Conservation (phyloP, 1,140 invertebrate species). For the Trypoxylus dichotomus region DNA sequence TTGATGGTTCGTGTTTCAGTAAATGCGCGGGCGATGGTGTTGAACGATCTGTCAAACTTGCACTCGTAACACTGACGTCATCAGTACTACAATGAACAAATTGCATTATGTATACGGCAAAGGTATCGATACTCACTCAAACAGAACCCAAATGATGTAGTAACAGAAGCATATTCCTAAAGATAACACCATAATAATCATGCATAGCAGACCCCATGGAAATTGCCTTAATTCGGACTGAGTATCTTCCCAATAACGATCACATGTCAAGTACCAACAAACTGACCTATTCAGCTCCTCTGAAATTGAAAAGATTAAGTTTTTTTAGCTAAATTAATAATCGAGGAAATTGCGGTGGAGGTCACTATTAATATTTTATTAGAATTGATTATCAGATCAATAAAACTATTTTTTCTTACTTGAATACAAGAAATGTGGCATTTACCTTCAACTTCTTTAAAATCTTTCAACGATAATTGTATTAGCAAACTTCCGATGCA, state of each 20-base stretch:
- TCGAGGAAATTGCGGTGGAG: background rate
- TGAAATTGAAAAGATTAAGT: conserved; percentile 50
- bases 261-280: conserved; percentile 90
- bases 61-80: conserved; percentile 64
- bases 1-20: conserved; percentile 51
- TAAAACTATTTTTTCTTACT: background rate
- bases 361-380: conserved; percentile 4
- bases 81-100: conserved; percentile 57
- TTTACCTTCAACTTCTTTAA: conserved; percentile 82
- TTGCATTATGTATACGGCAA: conserved; percentile 21
- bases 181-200: conserved; percentile 75
- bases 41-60: conserved; percentile 63
- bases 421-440: background rate
- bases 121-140: conserved; percentile 70
- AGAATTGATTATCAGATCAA: conserved; percentile 1
- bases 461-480: conserved; percentile 78
- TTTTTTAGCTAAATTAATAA: background rate
- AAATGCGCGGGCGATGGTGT: conserved; percentile 62
- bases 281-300: conserved; percentile 84
- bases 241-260: conserved; percentile 87
- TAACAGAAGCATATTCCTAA: conserved; percentile 84
- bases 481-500: conserved; percentile 78
- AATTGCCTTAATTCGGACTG: conserved; percentile 73
- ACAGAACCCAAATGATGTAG: conserved; percentile 87
- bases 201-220: conserved; percentile 75